Evolutionary conservation across 1,140 invertebrate species (phyloP), one percentile per base, ranked within the genome.

Genomic region (Sitodiplosis mosellana): DNA sequence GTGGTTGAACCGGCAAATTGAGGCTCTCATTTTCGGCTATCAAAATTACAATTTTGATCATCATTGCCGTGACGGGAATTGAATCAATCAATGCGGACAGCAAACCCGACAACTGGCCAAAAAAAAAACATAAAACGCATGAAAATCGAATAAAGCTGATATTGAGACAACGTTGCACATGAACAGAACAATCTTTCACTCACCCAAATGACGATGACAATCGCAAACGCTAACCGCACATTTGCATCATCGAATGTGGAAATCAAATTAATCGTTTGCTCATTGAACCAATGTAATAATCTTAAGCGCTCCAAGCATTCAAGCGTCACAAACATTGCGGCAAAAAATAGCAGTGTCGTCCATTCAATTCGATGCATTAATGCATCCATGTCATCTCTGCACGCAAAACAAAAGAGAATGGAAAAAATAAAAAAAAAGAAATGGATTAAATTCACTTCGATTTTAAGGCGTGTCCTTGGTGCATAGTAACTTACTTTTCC

Each of bases 71-170:
- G 19, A 86, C 74, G 0, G 84, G 83, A 47, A 87, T 81, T 56
- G 86, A 87, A 54, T 87, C 84, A n/a, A 87, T 75, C 49, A 87
- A 77, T 6, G 81, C 76, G 1, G 82, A 85, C 0, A 78, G 79
- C n/a, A 83, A 34, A 0, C 81, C 81, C 0, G 83, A 84, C 2
- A 84, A 57, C 21, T 74, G 60, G 1, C 72, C 11, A 18, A 11
- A 18, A 18, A 40, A 14, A 6, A 18, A n/a, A n/a, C n/a, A n/a
- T n/a, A n/a, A n/a, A n/a, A n/a, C n/a, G n/a, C n/a, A n/a, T n/a
- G 38, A n/a, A n/a, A 41, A 11, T 41, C 11, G 7, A n/a, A 8
- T 7, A 18, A 41, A 8, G 17, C 18, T 41, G 38, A 7, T 15
- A 18, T 41, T 7, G 7, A 41, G 27, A 27, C 27, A 27, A 27